Evolutionary conservation across 2,888 invertebrate genomes (phyloP).

Genomic region (Argynnis bischoffii): DNA sequence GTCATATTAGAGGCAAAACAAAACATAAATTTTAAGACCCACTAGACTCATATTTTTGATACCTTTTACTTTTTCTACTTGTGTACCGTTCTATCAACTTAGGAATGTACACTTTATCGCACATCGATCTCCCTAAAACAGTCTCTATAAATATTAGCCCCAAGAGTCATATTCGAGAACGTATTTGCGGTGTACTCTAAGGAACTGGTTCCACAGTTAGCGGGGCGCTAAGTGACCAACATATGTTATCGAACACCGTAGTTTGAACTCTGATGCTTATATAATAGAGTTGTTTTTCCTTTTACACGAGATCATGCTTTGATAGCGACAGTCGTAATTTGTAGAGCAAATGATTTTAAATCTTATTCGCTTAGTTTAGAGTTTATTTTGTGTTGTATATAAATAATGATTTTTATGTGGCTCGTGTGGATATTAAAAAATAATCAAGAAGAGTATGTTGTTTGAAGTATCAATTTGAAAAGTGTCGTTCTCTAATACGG

Average conservation of each 20-base stretch:
- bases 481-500: constrained; percentile 24
- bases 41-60: constrained; percentile 33
- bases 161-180: constrained; percentile 23
- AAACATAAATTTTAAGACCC: constrained; percentile 20
- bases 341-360: constrained; percentile 28
- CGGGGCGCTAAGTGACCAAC: constrained; percentile 57
- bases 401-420: constrained; percentile 11
- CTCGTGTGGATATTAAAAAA: constrained; percentile 29
- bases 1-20: constrained; percentile 6
- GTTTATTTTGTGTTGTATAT: constrained; percentile 26
- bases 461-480: constrained; percentile 30
- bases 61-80: constrained; percentile 35
- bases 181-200: constrained; percentile 50
- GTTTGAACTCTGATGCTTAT: constrained; percentile 40
- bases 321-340: constrained; percentile 40
- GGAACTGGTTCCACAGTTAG: constrained; percentile 63
- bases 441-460: constrained; percentile 27
- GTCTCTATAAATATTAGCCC: not conserved
- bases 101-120: constrained; percentile 36
- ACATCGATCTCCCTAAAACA: not conserved
- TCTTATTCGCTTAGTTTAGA: constrained; percentile 19
- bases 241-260: constrained; percentile 31
- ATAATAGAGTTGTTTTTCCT: constrained; percentile 37
- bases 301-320: constrained; percentile 45
- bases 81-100: constrained; percentile 37